Conservation (phyloP, 1,140 invertebrate species). For the Bombus huntii region DNA sequence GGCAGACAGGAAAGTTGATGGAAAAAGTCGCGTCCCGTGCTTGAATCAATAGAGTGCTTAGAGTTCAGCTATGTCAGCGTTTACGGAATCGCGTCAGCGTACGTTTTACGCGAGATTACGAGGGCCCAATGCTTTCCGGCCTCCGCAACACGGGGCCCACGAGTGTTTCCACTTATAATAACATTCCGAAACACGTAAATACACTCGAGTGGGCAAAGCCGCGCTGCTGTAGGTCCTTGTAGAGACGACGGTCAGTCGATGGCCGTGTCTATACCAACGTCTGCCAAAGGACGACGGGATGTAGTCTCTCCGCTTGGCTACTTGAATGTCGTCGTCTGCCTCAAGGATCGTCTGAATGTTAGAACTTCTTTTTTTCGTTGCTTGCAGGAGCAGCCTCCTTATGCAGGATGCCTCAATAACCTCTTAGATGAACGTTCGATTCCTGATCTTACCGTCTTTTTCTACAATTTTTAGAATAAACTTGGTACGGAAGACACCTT, state of each 20-base stretch:
- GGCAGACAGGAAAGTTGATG: constrained; percentile 14
- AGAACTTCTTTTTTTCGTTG: background rate
- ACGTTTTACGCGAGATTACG: constrained; percentile 27
- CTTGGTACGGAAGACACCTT: no score
- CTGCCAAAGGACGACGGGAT: constrained; percentile 64
- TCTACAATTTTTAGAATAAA: background rate
- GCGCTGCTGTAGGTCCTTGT: constrained; percentile 75
- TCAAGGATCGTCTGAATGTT: constrained; percentile 33
- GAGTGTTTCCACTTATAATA: constrained; percentile 78
- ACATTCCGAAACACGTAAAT: constrained; percentile 79
- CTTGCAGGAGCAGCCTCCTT: background rate
- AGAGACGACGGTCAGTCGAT: constrained; percentile 60
- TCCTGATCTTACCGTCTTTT: background rate
- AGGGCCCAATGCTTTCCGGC: background rate
- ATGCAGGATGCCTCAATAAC: constrained; percentile 5
- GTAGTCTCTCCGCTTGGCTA: constrained; percentile 43
- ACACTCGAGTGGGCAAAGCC: constrained; percentile 70
- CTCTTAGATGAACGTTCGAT: background rate
- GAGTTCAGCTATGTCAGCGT: constrained; percentile 14
- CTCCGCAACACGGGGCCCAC: constrained; percentile 35
- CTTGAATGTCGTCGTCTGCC: constrained; percentile 52
- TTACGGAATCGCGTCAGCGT: constrained; percentile 20
- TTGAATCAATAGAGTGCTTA: constrained; percentile 42
- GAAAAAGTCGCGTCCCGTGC: constrained; percentile 39
- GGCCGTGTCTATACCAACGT: constrained; percentile 56